These are phyloP conservation scores for Ptilodon capucinus DNA, from an alignment of 2,888 invertebrate species.

Conservation along the genomic window DNA sequence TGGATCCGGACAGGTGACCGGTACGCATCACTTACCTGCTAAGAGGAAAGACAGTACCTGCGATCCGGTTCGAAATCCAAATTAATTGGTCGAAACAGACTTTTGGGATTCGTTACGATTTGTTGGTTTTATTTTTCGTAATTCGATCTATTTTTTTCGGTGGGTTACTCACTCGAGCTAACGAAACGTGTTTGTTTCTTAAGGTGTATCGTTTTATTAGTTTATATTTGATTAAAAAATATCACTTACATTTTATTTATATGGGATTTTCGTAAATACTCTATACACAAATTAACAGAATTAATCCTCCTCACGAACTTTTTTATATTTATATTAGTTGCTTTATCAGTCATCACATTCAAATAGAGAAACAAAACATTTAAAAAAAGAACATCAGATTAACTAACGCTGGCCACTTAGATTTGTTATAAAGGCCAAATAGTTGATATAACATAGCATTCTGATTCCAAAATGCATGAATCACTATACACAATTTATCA, in stretches of 20 bases:
- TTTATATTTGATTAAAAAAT: not conserved
- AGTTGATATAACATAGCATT: not conserved
- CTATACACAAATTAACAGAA: no score
- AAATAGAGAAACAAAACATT: no score
- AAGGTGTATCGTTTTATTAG: not conserved
- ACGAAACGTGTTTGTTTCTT: constrained; percentile 9
- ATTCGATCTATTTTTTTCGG: constrained; percentile 32
- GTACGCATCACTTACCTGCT: constrained; percentile 70
- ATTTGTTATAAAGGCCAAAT: not conserved
- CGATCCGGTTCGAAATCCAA: constrained; percentile 56
- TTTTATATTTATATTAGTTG: no score
- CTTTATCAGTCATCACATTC: no score
- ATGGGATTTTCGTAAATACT: no score
- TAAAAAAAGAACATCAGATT: no score
- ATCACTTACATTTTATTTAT: no score
- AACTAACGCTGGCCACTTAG: not conserved
- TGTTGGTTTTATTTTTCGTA: constrained; percentile 40
- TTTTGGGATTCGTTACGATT: constrained; percentile 40
- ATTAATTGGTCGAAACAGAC: constrained; percentile 65
- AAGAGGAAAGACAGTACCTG: constrained; percentile 63
- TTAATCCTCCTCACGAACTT: no score
- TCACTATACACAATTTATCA: constrained; percentile 12
- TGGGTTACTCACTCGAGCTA: constrained; percentile 25
- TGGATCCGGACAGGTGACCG: constrained; percentile 66
- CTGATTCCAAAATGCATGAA: not conserved